Evolutionary conservation across 1,140 invertebrate species (phyloP).

Genomic region (Euwallacea fornicatus): DNA sequence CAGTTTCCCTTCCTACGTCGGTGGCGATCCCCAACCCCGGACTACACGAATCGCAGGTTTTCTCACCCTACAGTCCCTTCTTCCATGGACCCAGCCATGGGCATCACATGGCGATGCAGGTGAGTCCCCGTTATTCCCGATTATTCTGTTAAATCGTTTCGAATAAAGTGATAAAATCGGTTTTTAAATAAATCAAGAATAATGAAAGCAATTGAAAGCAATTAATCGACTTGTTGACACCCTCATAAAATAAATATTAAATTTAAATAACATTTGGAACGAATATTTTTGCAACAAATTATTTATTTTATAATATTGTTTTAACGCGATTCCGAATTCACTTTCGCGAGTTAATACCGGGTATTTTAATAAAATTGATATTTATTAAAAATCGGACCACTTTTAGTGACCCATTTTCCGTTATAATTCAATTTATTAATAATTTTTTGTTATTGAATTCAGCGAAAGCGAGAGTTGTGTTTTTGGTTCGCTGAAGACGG

Average conservation of each 20-base stretch:
- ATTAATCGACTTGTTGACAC: background rate
- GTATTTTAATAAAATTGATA: slow-evolving; percentile 14
- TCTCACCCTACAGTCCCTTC: slow-evolving; percentile 87
- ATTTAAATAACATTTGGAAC: background rate
- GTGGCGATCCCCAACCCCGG: slow-evolving; percentile 96
- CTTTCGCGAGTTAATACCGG: background rate
- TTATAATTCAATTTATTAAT: slow-evolving; percentile 1
- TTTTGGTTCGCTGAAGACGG: no score
- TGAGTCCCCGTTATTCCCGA: slow-evolving; percentile 29
- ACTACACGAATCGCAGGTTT: slow-evolving; percentile 91
- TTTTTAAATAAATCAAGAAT: no score
- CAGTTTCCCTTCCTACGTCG: slow-evolving; percentile 85
- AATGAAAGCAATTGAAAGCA: background rate
- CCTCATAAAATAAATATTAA: slow-evolving; percentile 9
- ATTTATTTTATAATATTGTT: slow-evolving; percentile 2
- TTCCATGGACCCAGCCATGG: slow-evolving; percentile 64
- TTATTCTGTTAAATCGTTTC: background rate
- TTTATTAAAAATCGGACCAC: slow-evolving; percentile 4
- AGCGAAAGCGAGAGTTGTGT: background rate
- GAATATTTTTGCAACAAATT: slow-evolving; percentile 16
- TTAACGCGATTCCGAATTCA: background rate
- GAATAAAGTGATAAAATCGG: background rate
- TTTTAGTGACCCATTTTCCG: background rate
- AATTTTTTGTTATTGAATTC: background rate
- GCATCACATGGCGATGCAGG: slow-evolving; percentile 58